Evolutionary conservation across 2,113 vertebrate genomes (phyloP).

Genomic region (Dicaeum eximium): DNA sequence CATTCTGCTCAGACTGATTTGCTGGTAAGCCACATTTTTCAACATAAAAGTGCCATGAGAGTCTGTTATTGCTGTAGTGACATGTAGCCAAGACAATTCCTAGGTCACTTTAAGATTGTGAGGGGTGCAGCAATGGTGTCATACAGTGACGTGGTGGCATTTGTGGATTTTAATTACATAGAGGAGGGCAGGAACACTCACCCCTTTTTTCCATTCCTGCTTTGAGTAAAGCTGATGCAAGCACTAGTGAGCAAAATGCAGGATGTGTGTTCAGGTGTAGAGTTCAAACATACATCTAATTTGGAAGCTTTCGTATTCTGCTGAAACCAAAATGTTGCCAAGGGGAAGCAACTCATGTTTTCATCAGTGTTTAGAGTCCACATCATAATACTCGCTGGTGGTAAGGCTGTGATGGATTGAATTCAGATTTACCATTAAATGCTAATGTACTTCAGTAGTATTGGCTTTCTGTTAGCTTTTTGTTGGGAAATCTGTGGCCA

Average conservation of each 20-base stretch:
- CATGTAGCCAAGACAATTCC: not conserved
- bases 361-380: not conserved
- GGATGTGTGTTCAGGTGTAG: not conserved
- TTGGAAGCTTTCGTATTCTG: not conserved
- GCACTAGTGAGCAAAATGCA: not conserved
- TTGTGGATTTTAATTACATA: not conserved
- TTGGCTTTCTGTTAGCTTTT: not conserved
- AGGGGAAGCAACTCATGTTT: not conserved
- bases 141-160: not conserved
- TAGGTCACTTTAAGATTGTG: rapidly evolving
- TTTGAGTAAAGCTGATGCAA: not conserved
- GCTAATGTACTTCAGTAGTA: not conserved
- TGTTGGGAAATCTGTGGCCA: not conserved
- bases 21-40: not conserved
- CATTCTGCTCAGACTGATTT: not conserved
- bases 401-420: not conserved
- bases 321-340: not conserved
- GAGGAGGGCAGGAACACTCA: not conserved
- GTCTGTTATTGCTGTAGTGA: not conserved
- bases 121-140: not conserved
- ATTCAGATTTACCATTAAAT: not conserved
- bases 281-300: not conserved
- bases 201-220: not conserved
- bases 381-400: rapidly evolving
- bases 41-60: not conserved